Evolutionary conservation across 2,113 vertebrate genomes (phyloP).

Genomic region (Semnopithecus entellus): DNA sequence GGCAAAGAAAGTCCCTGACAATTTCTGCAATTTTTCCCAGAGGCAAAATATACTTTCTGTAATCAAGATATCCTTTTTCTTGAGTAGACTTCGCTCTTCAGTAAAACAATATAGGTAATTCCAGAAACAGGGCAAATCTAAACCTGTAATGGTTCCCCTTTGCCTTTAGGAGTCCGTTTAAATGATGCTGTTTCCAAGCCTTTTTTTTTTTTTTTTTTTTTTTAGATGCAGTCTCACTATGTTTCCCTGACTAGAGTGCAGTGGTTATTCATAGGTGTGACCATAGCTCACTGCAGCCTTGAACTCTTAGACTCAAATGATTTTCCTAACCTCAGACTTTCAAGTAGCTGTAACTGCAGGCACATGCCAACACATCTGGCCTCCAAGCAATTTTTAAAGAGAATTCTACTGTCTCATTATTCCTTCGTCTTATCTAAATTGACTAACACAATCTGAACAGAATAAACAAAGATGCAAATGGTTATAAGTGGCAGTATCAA

Average conservation of each 20-base stretch:
- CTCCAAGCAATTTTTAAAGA: conserved; percentile 11
- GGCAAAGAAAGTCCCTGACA: conserved; percentile 52
- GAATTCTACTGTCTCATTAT: neutral
- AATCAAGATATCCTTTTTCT: conserved; percentile 3
- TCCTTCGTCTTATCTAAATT: neutral
- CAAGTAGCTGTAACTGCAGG: neutral
- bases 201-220: neutral
- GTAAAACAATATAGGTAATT: conserved; percentile 29
- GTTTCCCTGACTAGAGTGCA: neutral
- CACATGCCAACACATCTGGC: neutral
- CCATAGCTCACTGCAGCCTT: neutral
- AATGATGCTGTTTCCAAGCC: conserved; percentile 26
- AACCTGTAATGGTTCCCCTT: neutral
- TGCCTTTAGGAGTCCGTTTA: neutral
- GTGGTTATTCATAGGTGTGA: neutral
- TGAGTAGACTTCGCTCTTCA: neutral
- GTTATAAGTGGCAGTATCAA: neutral
- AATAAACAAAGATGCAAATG: neutral
- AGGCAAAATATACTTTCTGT: conserved; percentile 49
- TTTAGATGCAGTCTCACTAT: neutral
- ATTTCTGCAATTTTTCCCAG: conserved; percentile 54
- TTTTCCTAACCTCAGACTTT: neutral
- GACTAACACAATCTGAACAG: neutral
- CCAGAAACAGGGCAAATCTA: conserved; percentile 20
- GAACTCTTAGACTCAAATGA: neutral